phyloP scores from a whole-genome alignment of 2,888 invertebrate genomes.

The Rhagonycha lutea region DNA sequence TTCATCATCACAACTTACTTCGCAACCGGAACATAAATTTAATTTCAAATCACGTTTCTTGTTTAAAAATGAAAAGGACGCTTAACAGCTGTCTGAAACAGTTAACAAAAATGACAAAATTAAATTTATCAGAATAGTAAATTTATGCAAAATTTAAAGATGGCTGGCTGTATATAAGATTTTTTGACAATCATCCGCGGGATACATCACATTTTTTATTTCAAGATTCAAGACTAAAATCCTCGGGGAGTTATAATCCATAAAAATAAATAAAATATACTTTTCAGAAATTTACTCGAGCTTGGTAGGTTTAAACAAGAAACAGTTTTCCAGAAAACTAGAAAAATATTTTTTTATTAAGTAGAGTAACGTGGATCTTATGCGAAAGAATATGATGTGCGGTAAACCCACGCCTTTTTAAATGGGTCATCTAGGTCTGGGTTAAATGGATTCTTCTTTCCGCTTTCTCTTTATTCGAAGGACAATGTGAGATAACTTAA shows the following conservation, averaged over 20 bases:
- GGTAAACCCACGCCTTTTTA: not conserved
- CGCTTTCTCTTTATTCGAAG: not conserved
- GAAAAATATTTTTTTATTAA: not conserved
- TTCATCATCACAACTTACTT: not conserved
- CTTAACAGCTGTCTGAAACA: not conserved
- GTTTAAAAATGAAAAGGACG: not conserved
- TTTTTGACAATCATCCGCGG: not conserved
- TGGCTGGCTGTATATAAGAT: not conserved
- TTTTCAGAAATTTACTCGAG: not conserved
- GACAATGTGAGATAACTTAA: not conserved
- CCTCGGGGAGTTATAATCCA: not conserved
- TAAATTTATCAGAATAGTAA: not conserved
- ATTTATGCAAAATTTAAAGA: not conserved
- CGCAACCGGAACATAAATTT: not conserved
- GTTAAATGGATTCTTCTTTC: not conserved
- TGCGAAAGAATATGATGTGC: not conserved
- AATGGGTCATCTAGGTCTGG: not conserved
- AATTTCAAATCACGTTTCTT: slow-evolving; percentile 1
- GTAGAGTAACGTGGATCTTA: not conserved
- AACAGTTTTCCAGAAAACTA: not conserved
- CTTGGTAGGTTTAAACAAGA: not conserved
- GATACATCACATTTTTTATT: not conserved
- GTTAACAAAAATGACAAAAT: not conserved
- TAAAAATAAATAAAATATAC: not conserved
- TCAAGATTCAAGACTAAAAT: not conserved